Conservation (phyloP, 2,113 vertebrate genomes). For the Psittacus erithacus region DNA sequence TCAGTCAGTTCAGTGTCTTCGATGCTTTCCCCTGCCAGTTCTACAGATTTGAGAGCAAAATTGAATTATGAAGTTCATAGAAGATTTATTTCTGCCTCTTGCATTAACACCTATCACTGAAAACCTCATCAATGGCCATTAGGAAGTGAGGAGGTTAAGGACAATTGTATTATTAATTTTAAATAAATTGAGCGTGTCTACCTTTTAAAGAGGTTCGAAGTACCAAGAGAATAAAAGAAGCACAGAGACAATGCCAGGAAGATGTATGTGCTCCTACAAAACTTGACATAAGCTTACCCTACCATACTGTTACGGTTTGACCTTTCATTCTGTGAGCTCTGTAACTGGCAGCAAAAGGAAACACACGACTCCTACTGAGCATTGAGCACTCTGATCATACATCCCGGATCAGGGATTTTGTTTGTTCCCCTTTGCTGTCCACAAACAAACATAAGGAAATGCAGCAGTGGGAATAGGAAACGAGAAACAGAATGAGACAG, state of each 20-base stretch:
- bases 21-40: neutral
- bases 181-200: constrained; percentile 12
- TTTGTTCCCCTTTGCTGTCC: neutral
- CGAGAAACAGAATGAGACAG: neutral
- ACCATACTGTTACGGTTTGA: neutral
- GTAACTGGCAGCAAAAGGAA: neutral
- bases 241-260: neutral
- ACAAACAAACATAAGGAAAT: neutral
- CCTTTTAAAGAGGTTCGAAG: constrained; percentile 7
- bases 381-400: neutral
- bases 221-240: neutral
- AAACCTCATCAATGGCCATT: neutral
- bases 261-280: neutral
- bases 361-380: fast-evolving
- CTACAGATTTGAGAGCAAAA: neutral
- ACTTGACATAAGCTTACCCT: neutral
- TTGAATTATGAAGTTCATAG: neutral
- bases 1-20: neutral
- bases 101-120: constrained; percentile 37
- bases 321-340: neutral
- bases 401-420: neutral
- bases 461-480: neutral
- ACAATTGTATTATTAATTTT: constrained; percentile 38
- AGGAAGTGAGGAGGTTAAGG: constrained; percentile 36
- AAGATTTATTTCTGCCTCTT: constrained; percentile 47